Evolutionary conservation across 2,888 invertebrate genomes (phyloP), one percentile per base, ranked within the genome.

Genomic region (Tetanocera ferruginea): DNA sequence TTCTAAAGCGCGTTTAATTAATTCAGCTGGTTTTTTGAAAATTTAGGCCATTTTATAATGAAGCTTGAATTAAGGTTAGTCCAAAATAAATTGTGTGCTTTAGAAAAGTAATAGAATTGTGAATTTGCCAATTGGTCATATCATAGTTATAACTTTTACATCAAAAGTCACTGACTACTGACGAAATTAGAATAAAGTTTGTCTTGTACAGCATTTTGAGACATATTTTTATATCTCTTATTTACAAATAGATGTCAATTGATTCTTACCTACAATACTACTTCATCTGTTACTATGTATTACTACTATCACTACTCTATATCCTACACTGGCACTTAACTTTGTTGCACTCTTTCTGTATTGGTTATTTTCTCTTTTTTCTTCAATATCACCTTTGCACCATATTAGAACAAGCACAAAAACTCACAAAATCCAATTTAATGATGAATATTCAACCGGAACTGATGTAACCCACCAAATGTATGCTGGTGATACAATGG

Each of bases 331-430:
- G 43, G 31, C 9, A 37, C 60, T 17, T 23, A 1, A 23, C 57
- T 31, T 23, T 43, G 57, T 23, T 43, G 66, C 37, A 34, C 64
- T 28, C 34, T 64, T 43, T 43, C 43, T 43, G 43, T 43, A 43
- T 43, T 43, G 43, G 43, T 43, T 43, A 43, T 11, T 43, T 43
- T 62, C 37, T 34, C 52, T 77, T 23, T 25, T 34, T 67, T 52
- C 23, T 52, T 31, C 64, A 76, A 73, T 78, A 64, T 78, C 80
- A 82, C 82, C 62, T 72, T 69, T 78, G 78, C 81, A 79, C 79
- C 75, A 79, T 81, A 81, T 81, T 83, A 87, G 87, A 84, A 84
- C 86, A 83, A 88, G 88, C 87, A 87, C 88, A 81, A 88, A 85
- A 81, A 77, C 81, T 84, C 88, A 87, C 88, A 85, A 87, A 85